Evolutionary conservation across 2,113 vertebrate genomes (phyloP), one percentile per base, ranked within the genome.

Genomic region (Boulengeromyrus knoepffleri): DNA sequence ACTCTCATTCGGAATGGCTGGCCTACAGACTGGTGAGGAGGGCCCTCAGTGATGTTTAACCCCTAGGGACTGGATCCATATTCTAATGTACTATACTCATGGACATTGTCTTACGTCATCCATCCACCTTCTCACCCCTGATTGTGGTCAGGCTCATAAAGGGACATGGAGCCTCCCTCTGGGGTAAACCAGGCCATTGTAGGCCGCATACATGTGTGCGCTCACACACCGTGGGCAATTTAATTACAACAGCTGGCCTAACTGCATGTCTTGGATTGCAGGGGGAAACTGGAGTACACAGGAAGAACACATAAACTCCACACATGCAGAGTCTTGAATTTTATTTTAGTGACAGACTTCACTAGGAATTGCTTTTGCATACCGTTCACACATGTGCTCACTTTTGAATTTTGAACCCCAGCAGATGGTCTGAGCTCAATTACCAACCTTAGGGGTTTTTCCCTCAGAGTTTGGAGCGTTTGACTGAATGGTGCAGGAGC

Each of bases 1-100:
- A 96, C 92, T 95, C 93, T 5, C 96, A 97, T 85, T 58, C 91
- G 1, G 96, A 97, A 91, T 98, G 97, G 97, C 95, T 97, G 91
- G 92, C 95, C 52, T 96, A 96, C 91, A 96, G 97, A 92, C 95
- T 96, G 93, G 97, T 97, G 92, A 93, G 92, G 5, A 7, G 19
- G 46, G 2, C 6, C 7, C 31, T 83, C 19, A 46, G 31, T 83
- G 0, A 45, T 2, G 2, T 83, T 83, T 42, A 83, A 83, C 17
- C 6, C 39, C 24, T 45, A 24, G 36, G 42, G 77, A 83, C 77
- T 21, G 77, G 39, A 21, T 24, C 42, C 19, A 83, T 83, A 46
- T 39, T 83, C 77, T 45, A 2, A 42, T 83, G 2, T 24, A 10
- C 77, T 83, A 15, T 46, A 83, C 3, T 83, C 42, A 46, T 46